A percentile compares a stretch with the other conserved stretches of the same genome.
phyloP scores from a whole-genome alignment of 2,113 vertebrate species.

The Dromaius novaehollandiae region DNA sequence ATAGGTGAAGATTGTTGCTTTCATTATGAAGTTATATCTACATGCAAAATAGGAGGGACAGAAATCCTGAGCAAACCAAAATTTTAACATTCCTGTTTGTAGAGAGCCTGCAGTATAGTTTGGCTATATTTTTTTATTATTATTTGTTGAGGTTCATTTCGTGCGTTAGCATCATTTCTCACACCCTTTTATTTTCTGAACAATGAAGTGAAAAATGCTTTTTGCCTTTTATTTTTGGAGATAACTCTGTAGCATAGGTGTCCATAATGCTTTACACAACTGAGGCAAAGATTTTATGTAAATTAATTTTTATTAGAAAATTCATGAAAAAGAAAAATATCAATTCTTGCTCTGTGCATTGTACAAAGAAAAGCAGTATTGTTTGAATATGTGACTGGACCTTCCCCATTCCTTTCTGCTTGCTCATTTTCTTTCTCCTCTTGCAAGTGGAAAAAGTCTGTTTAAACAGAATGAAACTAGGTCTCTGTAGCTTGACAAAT shows the following conservation, averaged over 20 bases:
- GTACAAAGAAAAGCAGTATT: slow-evolving; percentile 76
- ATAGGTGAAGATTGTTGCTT: background rate
- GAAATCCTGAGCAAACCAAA: background rate
- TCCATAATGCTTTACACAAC: background rate
- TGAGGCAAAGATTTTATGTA: slow-evolving; percentile 6
- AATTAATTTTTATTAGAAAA: slow-evolving; percentile 37
- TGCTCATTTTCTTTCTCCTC: slow-evolving; percentile 64
- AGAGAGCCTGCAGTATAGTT: background rate
- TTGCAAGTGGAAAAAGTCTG: slow-evolving; percentile 62
- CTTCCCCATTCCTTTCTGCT: slow-evolving; percentile 77
- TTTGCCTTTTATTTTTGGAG: background rate
- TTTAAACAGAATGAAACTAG: slow-evolving; percentile 69
- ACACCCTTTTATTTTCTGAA: background rate
- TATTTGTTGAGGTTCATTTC: background rate
- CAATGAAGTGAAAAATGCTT: background rate
- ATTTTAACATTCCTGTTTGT: background rate
- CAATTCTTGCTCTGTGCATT: slow-evolving; percentile 56
- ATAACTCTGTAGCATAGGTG: background rate
- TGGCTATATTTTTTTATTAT: background rate
- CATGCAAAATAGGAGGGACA: background rate
- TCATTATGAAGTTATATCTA: background rate
- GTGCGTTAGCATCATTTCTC: background rate
- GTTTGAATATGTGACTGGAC: slow-evolving; percentile 65
- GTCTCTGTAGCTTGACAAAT: slow-evolving; percentile 66
- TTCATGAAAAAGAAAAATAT: background rate